phyloP scores from a whole-genome alignment of 2,113 vertebrate genomes.

The Chinchilla lanigera region DNA sequence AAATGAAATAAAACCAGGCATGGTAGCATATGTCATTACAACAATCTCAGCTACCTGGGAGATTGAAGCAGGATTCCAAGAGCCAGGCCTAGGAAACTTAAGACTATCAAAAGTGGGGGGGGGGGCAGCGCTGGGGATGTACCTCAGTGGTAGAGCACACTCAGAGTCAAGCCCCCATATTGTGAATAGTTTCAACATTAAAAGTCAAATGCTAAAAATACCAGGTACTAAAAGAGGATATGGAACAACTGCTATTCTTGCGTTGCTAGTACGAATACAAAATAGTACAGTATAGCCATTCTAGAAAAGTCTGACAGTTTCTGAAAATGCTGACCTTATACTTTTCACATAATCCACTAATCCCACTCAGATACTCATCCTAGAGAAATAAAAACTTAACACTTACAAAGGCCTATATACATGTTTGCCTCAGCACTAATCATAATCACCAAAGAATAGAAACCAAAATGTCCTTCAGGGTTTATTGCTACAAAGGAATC shows the following conservation, averaged over 20 bases:
- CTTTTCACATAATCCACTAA: slow-evolving; percentile 17
- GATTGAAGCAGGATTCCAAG: not conserved
- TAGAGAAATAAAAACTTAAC: not conserved
- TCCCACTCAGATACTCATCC: not conserved
- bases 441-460: not conserved
- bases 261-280: not conserved
- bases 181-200: not conserved
- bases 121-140: not conserved
- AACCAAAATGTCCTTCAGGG: slow-evolving; percentile 16
- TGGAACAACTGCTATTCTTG: not conserved
- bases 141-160: not conserved
- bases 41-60: not conserved
- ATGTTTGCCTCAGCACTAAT: not conserved
- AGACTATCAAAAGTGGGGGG: not conserved
- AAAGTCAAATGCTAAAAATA: not conserved
- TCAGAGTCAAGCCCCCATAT: not conserved
- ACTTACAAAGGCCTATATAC: not conserved
- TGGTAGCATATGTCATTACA: not conserved
- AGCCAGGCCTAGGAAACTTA: not conserved
- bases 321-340: not conserved
- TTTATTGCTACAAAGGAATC: not conserved
- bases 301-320: not conserved
- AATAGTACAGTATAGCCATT: not conserved
- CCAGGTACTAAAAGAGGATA: not conserved
- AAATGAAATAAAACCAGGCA: not conserved